Evolutionary conservation across 2,113 vertebrate genomes (phyloP), one percentile per base, ranked within the genome.

Genomic region (Neogale vison): DNA sequence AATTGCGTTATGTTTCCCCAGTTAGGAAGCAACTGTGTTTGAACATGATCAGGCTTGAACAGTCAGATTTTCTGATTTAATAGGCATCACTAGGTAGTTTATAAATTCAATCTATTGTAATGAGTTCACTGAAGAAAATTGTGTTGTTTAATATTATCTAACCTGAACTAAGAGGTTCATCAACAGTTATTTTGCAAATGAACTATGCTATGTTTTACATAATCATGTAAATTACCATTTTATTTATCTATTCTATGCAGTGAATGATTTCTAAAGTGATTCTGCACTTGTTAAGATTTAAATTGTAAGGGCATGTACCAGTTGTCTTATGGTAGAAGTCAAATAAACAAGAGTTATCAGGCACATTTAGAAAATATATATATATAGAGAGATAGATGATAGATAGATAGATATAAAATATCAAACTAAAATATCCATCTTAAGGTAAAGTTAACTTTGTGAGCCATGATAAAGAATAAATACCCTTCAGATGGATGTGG

Each of bases 61-160:
- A 97, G 39, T 42, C 1, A 55, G 89, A 93, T 97, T 98, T 98
- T 94, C 86, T 81, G 9, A 97, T 93, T 95, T 81, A 95, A 79
- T 85, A 96, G 3, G 31, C 3, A 88, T 93, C 36, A 94, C 50
- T 67, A 14, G 13, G 39, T 95, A 29, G 80, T 91, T 98, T 97
- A 97, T 93, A 96, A 97, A 97, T 97, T 87, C 95, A 92, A 91
- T 98, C 23, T 97, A 79, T 90, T 98, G 26, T 97, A 93, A 96
- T 98, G 82, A 98, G 63, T 95, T 98, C 96, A 92, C 45, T 14
- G 36, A 97, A 47, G 61, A 96, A 94, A 95, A 98, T 72, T 95
- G 94, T 86, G 34, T 80, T 97, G 47, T 86, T 95, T 97, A 88
- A 86, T 97, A 67, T 96, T 98, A 93, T 88, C 63, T 95, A 98